phyloP scores from a whole-genome alignment of 2,888 invertebrate species.

The Chromoteleia sp. region DNA sequence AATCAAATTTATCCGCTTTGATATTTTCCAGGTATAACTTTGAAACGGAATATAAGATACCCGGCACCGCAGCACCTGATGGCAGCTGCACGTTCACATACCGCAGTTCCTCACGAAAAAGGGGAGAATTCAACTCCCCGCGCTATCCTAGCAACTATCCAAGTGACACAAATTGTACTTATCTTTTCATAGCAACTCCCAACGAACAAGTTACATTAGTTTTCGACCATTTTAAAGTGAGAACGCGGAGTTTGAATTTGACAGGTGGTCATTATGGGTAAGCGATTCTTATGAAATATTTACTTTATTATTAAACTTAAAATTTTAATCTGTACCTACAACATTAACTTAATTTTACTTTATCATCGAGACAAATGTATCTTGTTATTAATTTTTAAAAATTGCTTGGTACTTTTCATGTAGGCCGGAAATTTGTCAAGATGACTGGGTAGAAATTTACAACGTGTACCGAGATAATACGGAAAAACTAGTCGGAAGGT shows the following conservation, averaged over 20 bases:
- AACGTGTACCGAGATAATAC: constrained; percentile 93
- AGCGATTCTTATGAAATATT: constrained; percentile 7
- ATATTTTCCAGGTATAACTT: constrained; percentile 83
- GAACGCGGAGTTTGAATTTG: constrained; percentile 92
- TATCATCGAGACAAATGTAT: not conserved
- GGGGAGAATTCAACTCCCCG: constrained; percentile 97
- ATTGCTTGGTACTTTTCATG: no score
- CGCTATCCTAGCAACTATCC: constrained; percentile 99
- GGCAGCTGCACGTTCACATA: constrained; percentile 97
- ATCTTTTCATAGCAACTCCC: constrained; percentile 93
- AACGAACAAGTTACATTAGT: constrained; percentile 96
- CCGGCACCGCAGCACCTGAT: constrained; percentile 96
- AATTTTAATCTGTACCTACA: no score
- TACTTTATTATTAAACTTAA: not conserved
- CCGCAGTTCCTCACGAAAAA: constrained; percentile 93
- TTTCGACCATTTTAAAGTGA: constrained; percentile 96
- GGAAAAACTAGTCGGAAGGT: constrained; percentile 94
- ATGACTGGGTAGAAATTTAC: constrained; percentile 97
- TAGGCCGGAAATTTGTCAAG: constrained; percentile 92
- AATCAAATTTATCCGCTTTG: constrained; percentile 2
- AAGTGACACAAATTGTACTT: constrained; percentile 97
- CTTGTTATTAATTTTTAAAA: no score
- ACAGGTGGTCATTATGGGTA: constrained; percentile 91
- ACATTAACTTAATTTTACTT: not conserved
- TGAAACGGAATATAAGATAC: constrained; percentile 94